Base-by-base conservation (phyloP, 2,797 vertebrate genomes). In the Lepus townsendii region DNA sequence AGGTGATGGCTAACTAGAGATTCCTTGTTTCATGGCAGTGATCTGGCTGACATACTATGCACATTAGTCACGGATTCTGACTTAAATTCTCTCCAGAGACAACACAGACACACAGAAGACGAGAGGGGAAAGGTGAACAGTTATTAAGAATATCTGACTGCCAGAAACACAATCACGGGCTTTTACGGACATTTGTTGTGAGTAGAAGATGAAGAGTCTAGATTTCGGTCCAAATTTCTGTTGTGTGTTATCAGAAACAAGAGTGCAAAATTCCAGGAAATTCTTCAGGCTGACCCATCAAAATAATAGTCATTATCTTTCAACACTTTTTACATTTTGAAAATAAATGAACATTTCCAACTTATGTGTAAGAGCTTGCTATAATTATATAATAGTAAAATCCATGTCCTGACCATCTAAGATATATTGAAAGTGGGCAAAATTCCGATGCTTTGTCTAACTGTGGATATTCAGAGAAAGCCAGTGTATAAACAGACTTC, bases 71-170 rank as follows among this genome's bases (percentile, higher is more conserved):
- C 3, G 54, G 94, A 87, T 97, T 97, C 93, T 96, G 83, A 68
- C 89, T 97, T 98, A 96, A 2, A 0, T 97, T 97, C 95, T 85
- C 94, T 97, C 57, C 84, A 96, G 95, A 91, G 97, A 97, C 78
- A 84, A 88, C 76, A 84, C 30, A 78, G 95, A 96, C 96, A 79
- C 80, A 88, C 35, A 91, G 88, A 97, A 84, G 63, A 88, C 63
- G 77, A 94, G 84, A 95, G 66, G 83, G 95, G 78, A 80, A 79
- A 75, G 52, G 12, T 96, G 68, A 85, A 78, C 54, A 91, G 85
- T 60, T 86, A 80, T 86, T 90, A 85, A 92, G 88, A 90, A 57
- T 95, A 95, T 54, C 47, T 96, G 52, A 71, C 60, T 90, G 83
- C 82, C 85, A 94, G 92, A 50, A 93, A 88, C 47, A 73, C 50